A percentile compares a stretch with the other conserved stretches of the same genome.
phyloP scores from a whole-genome alignment of 2,113 vertebrate genomes.

The Sisor rabdophorus region DNA sequence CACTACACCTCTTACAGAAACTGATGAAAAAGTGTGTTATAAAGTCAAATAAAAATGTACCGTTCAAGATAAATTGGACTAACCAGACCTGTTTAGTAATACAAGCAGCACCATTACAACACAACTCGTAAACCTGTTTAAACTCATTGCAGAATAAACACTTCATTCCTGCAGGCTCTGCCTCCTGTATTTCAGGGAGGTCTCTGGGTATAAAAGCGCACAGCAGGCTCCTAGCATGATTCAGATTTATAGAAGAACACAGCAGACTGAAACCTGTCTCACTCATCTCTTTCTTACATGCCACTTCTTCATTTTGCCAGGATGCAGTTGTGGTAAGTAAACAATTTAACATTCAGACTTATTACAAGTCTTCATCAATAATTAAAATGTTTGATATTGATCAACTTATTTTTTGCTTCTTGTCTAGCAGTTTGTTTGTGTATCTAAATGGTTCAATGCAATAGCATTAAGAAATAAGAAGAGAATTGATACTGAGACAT shows the following conservation, averaged over 20 bases:
- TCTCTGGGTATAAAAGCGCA: conserved; percentile 51
- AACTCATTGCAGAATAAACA: conserved; percentile 46
- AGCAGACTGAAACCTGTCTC: conserved; percentile 30
- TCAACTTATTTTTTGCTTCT: no score
- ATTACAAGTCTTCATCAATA: background rate
- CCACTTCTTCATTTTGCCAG: conserved; percentile 4
- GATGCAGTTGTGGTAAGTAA: conserved; percentile 52
- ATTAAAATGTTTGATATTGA: no score
- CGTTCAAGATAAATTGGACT: background rate
- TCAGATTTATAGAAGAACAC: conserved; percentile 45
- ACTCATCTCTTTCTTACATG: conserved; percentile 10
- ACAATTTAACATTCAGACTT: background rate
- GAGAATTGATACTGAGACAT: background rate
- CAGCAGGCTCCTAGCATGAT: conserved; percentile 34
- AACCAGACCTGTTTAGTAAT: conserved; percentile 46
- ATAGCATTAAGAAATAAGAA: background rate
- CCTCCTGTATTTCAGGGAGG: conserved; percentile 32
- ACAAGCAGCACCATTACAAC: conserved; percentile 46
- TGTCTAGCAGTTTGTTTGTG: no score
- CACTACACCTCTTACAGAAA: background rate
- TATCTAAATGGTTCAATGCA: no score
- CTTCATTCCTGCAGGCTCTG: conserved; percentile 38
- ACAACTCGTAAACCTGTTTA: conserved; percentile 51
- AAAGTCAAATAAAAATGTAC: background rate
- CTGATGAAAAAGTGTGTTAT: background rate